Evolutionary conservation across 2,797 vertebrate genomes (phyloP).

Genomic region (Sebastes dallii): DNA sequence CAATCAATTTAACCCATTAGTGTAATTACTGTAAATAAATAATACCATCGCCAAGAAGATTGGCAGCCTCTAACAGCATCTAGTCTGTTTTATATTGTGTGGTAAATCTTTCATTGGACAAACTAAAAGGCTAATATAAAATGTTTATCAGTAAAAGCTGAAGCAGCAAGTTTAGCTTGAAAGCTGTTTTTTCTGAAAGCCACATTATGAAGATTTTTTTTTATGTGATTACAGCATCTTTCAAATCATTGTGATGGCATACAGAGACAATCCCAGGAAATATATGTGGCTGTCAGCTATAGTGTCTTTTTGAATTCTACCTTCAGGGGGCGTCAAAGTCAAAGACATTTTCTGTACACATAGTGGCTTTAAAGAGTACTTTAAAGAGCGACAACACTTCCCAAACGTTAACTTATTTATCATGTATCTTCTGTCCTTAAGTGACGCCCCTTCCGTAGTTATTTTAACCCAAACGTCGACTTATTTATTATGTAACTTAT

Average conservation of each 20-base stretch:
- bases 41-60: neutral
- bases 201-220: fast-evolving
- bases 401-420: too few relatives aligned
- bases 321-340: too few relatives aligned
- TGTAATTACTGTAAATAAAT: constrained; percentile 16
- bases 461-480: too few relatives aligned
- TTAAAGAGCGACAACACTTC: too few relatives aligned
- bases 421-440: too few relatives aligned
- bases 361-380: neutral
- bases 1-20: neutral
- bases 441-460: too few relatives aligned
- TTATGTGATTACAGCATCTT: neutral
- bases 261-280: neutral
- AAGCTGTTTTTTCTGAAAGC: neutral
- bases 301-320: neutral
- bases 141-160: neutral
- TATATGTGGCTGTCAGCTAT: neutral
- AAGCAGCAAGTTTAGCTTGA: neutral
- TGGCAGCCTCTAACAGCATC: neutral
- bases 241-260: neutral
- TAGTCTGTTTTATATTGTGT: neutral
- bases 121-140: neutral
- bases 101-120: neutral
- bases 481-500: too few relatives aligned
- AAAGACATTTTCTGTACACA: neutral